Evolutionary conservation across 2,797 vertebrate species (phyloP).

Genomic region (Synaphobranchus kaupii): DNA sequence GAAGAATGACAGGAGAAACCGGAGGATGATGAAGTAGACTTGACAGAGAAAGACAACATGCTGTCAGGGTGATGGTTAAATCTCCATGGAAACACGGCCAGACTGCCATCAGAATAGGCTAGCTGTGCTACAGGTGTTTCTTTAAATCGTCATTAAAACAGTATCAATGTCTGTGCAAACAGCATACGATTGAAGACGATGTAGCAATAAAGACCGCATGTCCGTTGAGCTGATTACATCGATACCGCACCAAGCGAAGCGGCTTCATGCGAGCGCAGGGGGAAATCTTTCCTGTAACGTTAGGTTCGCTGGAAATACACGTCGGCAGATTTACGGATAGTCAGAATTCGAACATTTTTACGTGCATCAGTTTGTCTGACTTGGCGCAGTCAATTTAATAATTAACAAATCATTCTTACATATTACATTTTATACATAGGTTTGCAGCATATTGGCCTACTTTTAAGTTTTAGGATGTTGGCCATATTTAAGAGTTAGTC

Average conservation of each 20-base stretch:
- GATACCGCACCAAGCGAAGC: neutral
- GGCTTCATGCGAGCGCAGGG: neutral
- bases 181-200: neutral
- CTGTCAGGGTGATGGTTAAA: neutral
- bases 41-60: slow-evolving; percentile 3
- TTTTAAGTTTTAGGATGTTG: neutral
- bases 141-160: neutral
- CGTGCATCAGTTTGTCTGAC: neutral
- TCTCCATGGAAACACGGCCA: slow-evolving; percentile 18
- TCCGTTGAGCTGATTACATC: neutral
- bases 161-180: neutral
- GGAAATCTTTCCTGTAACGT: neutral
- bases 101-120: neutral
- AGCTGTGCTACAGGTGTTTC: neutral
- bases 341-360: neutral
- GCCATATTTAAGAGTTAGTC: neutral
- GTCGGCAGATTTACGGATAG: neutral
- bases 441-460: neutral
- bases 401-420: neutral
- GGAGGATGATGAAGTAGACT: neutral
- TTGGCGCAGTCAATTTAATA: neutral
- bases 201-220: neutral
- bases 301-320: neutral
- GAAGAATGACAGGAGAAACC: neutral
- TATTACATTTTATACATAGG: neutral